Conservation (phyloP, 2,797 vertebrate genomes). For the Ctenopoma multispine region DNA sequence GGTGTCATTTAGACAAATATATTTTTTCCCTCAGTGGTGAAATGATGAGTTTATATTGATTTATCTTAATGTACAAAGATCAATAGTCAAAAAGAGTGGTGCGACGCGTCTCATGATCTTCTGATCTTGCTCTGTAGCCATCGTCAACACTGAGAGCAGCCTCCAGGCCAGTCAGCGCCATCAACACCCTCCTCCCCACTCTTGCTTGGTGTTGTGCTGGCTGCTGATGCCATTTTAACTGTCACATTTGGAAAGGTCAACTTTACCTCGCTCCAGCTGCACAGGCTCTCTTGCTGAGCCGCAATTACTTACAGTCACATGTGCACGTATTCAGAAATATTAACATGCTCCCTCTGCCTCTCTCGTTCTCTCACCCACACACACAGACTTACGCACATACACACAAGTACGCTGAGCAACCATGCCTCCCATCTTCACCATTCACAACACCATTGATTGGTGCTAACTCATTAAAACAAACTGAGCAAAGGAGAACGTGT, state of each 20-base stretch:
- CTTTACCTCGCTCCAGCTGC: constrained; percentile 17
- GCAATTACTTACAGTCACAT: constrained; percentile 51
- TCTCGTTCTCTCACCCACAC: not conserved
- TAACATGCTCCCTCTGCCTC: constrained; percentile 15
- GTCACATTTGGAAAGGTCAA: constrained; percentile 59
- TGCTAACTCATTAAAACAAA: constrained; percentile 59
- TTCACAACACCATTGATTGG: constrained; percentile 48
- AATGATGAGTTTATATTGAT: not conserved
- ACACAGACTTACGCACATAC: not conserved
- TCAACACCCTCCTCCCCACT: not conserved
- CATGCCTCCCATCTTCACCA: constrained; percentile 14
- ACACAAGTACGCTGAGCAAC: not conserved
- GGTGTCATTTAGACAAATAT: not conserved
- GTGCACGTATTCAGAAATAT: constrained; percentile 35
- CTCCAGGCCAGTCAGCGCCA: not conserved
- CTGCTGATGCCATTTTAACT: constrained; percentile 51
- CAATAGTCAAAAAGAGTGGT: not conserved
- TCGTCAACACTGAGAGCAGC: not conserved
- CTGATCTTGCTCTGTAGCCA: not conserved
- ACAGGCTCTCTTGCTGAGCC: constrained; percentile 24
- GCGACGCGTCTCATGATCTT: not conserved
- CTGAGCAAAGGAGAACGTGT: constrained; percentile 29
- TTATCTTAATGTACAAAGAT: not conserved
- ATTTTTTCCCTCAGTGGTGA: not conserved
- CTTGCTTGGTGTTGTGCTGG: not conserved